Conservation (phyloP, 2,888 invertebrate genomes). For the Ceriagrion tenellum region DNA sequence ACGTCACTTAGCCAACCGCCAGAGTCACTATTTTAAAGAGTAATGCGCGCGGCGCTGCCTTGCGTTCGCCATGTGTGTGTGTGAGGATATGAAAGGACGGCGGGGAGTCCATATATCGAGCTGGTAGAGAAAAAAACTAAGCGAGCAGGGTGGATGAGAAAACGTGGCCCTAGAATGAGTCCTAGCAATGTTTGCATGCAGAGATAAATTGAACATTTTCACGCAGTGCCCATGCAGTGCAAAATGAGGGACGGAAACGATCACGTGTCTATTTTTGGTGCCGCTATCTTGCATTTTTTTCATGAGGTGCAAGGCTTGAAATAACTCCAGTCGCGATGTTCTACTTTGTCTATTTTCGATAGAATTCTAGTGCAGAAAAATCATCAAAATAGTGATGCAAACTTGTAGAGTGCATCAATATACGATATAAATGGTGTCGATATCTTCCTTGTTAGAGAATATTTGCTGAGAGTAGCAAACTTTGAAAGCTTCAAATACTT, state of each 20-base stretch:
- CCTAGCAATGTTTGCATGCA: neutral
- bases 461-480: no score
- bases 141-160: neutral
- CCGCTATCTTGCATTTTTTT: no score
- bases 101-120: neutral
- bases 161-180: neutral
- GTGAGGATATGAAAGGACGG: neutral
- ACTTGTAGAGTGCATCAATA: no score
- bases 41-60: neutral
- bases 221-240: neutral
- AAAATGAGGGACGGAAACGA: neutral
- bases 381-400: no score
- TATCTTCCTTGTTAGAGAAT: no score
- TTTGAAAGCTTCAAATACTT: no score
- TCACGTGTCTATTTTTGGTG: neutral
- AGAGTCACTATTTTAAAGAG: slow-evolving; percentile 29
- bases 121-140: neutral
- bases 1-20: slow-evolving; percentile 7
- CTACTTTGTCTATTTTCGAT: no score
- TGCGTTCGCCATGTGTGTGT: neutral
- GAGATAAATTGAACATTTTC: slow-evolving; percentile 3
- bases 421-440: no score
- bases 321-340: no score
- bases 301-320: no score
- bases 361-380: no score